These are phyloP conservation scores for Atherix ibis DNA, from an alignment of 2,888 invertebrate genomes.

Conservation along the genomic window DNA sequence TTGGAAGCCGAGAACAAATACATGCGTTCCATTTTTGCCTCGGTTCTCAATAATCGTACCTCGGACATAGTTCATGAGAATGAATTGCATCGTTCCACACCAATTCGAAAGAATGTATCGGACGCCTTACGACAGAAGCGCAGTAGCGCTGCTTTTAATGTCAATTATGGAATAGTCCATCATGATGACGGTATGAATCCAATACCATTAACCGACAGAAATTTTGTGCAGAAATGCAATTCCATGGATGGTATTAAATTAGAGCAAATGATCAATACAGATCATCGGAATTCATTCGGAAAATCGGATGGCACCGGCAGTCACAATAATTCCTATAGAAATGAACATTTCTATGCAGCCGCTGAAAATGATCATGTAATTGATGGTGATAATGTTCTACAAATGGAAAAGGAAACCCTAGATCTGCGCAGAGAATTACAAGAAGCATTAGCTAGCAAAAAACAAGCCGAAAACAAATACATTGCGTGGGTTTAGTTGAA, in stretches of 20 bases:
- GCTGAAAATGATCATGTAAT: slow-evolving; percentile 5
- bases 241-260: slow-evolving; percentile 7
- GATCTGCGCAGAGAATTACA: slow-evolving; percentile 27
- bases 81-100: slow-evolving; percentile 15
- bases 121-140: slow-evolving; percentile 15
- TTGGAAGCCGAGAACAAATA: slow-evolving; percentile 50
- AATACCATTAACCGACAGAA: slow-evolving; percentile 3
- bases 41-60: slow-evolving; percentile 22
- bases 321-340: slow-evolving; percentile 1
- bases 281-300: slow-evolving; percentile 3
- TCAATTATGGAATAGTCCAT: slow-evolving; percentile 29
- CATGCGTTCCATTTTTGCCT: slow-evolving; percentile 26
- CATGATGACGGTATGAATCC: slow-evolving; percentile 15
- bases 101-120: slow-evolving; percentile 9
- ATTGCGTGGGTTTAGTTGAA: slow-evolving; percentile 30
- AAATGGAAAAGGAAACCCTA: slow-evolving; percentile 18
- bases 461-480: slow-evolving; percentile 31
- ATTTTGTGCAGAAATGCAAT: slow-evolving; percentile 6
- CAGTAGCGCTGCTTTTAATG: slow-evolving; percentile 22
- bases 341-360: slow-evolving; percentile 4
- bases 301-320: background rate
- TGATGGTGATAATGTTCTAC: slow-evolving; percentile 11
- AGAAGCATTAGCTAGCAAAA: slow-evolving; percentile 28
- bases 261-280: slow-evolving; percentile 7
- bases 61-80: slow-evolving; percentile 27